Percentiles rank a stretch among this genome's conserved stretches.
These are phyloP conservation scores for Solea senegalensis DNA, from an alignment of 2,113 vertebrate genomes.

Conservation along the genomic window DNA sequence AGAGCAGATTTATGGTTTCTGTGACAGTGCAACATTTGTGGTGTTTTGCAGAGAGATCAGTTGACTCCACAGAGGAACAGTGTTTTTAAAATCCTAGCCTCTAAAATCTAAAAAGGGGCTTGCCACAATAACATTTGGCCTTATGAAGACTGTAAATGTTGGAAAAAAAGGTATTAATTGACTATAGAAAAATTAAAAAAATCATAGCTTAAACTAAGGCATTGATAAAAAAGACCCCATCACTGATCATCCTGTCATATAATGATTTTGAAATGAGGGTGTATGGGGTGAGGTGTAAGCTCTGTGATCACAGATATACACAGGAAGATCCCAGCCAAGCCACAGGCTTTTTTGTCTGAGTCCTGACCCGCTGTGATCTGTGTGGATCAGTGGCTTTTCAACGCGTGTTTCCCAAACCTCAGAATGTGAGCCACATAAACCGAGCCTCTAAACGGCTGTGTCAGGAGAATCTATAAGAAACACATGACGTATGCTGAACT, in stretches of 20 bases:
- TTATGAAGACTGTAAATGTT: neutral
- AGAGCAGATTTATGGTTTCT: conserved; percentile 49
- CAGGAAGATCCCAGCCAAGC: conserved; percentile 64
- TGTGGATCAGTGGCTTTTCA: conserved; percentile 74
- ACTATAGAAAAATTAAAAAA: neutral
- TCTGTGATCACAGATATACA: conserved; percentile 64
- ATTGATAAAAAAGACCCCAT: conserved; percentile 33
- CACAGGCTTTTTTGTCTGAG: conserved; percentile 68
- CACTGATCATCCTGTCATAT: conserved; percentile 55
- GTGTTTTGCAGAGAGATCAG: conserved; percentile 21
- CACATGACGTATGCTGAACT: conserved; percentile 54
- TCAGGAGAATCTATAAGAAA: conserved; percentile 73
- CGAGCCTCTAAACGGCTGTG: conserved; percentile 65
- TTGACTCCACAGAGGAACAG: conserved; percentile 33
- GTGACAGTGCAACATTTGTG: conserved; percentile 31
- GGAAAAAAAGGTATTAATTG: neutral
- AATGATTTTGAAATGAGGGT: conserved; percentile 56
- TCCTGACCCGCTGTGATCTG: conserved; percentile 72
- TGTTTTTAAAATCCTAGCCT: conserved; percentile 10
- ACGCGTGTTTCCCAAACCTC: conserved; percentile 70
- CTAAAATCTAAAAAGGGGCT: neutral
- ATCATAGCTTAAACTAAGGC: conserved; percentile 11
- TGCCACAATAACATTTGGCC: neutral
- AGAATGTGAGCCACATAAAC: conserved; percentile 74
- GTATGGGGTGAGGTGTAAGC: conserved; percentile 51